These are phyloP conservation scores for Holacanthella duospinosa DNA, from an alignment of 2,888 invertebrate genomes.

Conservation along the genomic window DNA sequence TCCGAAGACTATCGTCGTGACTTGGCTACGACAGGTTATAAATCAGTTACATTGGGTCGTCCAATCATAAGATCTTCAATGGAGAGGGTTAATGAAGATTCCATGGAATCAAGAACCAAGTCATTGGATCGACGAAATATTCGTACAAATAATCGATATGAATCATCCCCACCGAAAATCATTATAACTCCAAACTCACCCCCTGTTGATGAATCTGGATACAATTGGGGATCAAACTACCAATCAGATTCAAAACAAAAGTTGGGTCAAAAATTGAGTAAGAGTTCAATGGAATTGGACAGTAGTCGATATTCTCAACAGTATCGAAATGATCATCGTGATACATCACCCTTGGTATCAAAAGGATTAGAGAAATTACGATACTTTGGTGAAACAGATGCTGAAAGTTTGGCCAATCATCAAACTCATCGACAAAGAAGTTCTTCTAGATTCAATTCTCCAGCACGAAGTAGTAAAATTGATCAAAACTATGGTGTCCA, in stretches of 20 bases:
- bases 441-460: not conserved
- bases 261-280: conserved; percentile 14
- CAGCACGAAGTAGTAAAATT: not conserved
- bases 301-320: not conserved
- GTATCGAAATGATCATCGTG: conserved; percentile 5
- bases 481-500: not conserved
- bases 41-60: conserved; percentile 22
- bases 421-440: not conserved
- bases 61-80: conserved; percentile 14
- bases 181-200: conserved; percentile 24
- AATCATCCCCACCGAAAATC: conserved; percentile 16
- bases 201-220: conserved; percentile 11
- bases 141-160: conserved; percentile 1
- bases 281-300: conserved; percentile 18
- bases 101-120: conserved; percentile 13
- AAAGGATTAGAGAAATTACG: conserved; percentile 13
- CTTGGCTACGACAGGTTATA: conserved; percentile 17
- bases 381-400: conserved; percentile 26
- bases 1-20: conserved; percentile 28
- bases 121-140: conserved; percentile 20
- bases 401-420: conserved; percentile 14
- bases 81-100: conserved; percentile 11
- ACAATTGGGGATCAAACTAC: conserved; percentile 17
- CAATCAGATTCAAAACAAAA: conserved; percentile 12
- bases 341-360: not conserved